Percentiles rank a stretch among this genome's conserved stretches.
These are phyloP conservation scores for Pogonomyrmex californicus DNA, from an alignment of 1,140 invertebrate species.

Conservation along the genomic window DNA sequence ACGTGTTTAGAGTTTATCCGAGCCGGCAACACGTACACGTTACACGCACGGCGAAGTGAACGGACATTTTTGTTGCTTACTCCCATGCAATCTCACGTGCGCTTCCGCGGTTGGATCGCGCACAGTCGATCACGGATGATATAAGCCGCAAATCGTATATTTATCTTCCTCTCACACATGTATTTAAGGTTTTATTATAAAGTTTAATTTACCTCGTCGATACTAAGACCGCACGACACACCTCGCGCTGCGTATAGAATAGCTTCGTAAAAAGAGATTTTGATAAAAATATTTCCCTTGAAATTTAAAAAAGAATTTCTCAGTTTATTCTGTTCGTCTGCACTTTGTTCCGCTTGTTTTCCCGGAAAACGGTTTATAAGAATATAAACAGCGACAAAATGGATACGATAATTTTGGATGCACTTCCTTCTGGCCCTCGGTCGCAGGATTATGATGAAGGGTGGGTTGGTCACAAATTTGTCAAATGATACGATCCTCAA, in stretches of 20 bases:
- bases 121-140: slow-evolving; percentile 31
- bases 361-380: background rate
- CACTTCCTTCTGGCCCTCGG: background rate
- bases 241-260: background rate
- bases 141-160: slow-evolving; percentile 29
- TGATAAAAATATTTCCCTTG: too few relatives aligned
- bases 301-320: background rate
- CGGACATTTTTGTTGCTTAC: slow-evolving; percentile 37
- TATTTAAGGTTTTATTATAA: background rate
- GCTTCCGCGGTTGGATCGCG: slow-evolving; percentile 26
- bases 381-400: background rate
- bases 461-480: slow-evolving; percentile 36
- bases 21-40: background rate
- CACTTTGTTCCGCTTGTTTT: background rate
- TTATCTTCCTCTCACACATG: slow-evolving; percentile 16
- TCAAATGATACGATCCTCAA: slow-evolving; percentile 19
- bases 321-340: background rate
- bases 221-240: background rate
- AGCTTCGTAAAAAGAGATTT: background rate
- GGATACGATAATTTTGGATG: background rate
- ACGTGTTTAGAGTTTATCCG: slow-evolving; percentile 43
- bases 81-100: background rate
- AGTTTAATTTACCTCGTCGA: background rate
- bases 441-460: slow-evolving; percentile 11
- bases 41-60: background rate